A percentile compares a stretch with the other conserved stretches of the same genome.
Evolutionary conservation across 2,113 vertebrate genomes (phyloP).

Genomic region (Nothocercus nigrocapillus): DNA sequence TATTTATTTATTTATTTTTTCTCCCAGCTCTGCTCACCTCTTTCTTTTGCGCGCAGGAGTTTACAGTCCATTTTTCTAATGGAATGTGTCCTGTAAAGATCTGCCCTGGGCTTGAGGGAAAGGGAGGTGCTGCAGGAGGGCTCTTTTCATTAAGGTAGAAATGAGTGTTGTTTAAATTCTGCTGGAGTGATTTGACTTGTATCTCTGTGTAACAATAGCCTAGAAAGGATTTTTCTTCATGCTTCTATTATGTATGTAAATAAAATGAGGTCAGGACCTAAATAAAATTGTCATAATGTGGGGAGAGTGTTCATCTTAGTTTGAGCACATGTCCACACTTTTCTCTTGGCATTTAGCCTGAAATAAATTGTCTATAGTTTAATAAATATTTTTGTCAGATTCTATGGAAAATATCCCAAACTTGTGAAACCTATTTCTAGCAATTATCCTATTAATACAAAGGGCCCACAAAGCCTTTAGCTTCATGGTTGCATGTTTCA

Average conservation of each 20-base stretch:
- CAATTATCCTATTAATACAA: not conserved
- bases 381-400: not conserved
- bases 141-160: not conserved
- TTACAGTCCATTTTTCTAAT: constrained; percentile 1
- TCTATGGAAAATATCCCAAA: not conserved
- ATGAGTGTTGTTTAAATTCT: not conserved
- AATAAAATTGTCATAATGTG: not conserved
- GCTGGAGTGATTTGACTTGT: not conserved
- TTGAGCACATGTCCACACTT: not conserved
- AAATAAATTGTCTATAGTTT: not conserved
- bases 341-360: not conserved
- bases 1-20: not conserved
- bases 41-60: not conserved
- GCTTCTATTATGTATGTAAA: not conserved
- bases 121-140: not conserved
- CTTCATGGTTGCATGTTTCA: not conserved
- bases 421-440: not conserved
- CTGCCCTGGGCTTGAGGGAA: not conserved
- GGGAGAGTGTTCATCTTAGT: not conserved
- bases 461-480: not conserved
- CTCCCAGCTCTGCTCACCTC: not conserved
- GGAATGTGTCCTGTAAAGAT: not conserved
- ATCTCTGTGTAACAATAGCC: not conserved
- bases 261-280: not conserved
- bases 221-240: not conserved